Evolutionary conservation across 2,113 vertebrate genomes (phyloP), one percentile per base, ranked within the genome.

Genomic region (Acanthochromis polyacanthus): DNA sequence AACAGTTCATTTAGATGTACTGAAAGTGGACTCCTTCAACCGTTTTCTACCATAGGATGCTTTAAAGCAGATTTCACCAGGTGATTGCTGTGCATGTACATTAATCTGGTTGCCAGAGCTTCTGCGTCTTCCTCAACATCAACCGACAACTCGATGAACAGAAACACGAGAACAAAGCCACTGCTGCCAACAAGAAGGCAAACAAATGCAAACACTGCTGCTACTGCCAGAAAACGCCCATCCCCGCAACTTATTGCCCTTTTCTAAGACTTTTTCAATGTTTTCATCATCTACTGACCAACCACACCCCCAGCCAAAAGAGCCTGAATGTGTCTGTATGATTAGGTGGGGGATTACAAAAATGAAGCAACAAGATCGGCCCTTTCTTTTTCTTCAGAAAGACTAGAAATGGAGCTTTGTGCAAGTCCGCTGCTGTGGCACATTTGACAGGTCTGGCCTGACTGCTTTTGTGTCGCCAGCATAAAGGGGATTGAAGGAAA

Each of bases 371-470:
- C 91, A 95, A 92, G 91, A 85, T 90, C 61, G 75, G 78, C 66
- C 85, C 71, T 90, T 93, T 92, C 90, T 85, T 87, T 91, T 88
- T 69, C 82, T 72, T 62, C 85, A 85, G 86, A 91, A 90, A 87
- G 91, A 84, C 78, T 70, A 93, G 92, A 94, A 96, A 96, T 94
- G 94, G 95, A 92, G 96, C 96, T 96, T 97, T 95, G 95, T 97
- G 96, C 95, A 89, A 71, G 91, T 94, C 94, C 28, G 93, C 94
- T 94, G 95, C 95, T 93, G 94, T 94, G 95, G 95, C 91, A 95
- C 95, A 96, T 96, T 95, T 97, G 97, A 97, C 97, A 97, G 96
- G 96, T 95, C 96, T 96, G 80, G 95, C 93, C 94, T 91, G 92
- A 92, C 93, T 94, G 96, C 96, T 90, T 98, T 98, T 98, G 97